Evolutionary conservation across 2,888 invertebrate genomes (phyloP).

Genomic region (Dyspetes luteomarginatus): DNA sequence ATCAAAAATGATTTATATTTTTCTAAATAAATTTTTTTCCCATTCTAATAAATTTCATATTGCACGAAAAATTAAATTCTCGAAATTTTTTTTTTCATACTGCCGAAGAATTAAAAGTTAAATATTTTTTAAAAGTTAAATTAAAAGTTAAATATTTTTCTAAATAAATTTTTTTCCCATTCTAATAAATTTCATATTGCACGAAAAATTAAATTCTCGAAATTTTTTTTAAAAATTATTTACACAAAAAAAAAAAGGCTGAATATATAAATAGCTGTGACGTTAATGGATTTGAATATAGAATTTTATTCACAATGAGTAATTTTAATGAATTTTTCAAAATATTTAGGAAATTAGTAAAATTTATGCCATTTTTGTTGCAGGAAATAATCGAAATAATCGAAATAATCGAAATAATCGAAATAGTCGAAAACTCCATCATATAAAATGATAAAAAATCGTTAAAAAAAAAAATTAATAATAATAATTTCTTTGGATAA

Average conservation of each 20-base stretch:
- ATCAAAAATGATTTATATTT: no score
- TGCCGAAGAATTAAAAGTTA: not conserved
- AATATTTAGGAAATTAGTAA: no score
- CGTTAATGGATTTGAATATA: no score
- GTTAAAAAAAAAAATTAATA: not conserved
- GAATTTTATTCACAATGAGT: no score
- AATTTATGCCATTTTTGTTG: no score
- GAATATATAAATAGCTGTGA: no score
- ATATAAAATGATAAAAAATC: not conserved
- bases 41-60: not conserved
- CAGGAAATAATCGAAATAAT: no score
- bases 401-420: not conserved
- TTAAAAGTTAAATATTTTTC: no score
- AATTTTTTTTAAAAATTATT: not conserved
- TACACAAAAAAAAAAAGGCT: no score
- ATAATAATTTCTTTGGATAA: conserved; percentile 25
- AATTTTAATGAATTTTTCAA: no score
- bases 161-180: no score
- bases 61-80: not conserved
- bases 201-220: not conserved
- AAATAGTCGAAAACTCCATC: not conserved
- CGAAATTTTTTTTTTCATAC: not conserved
- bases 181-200: not conserved
- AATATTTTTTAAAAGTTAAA: not conserved
- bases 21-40: no score